These are phyloP conservation scores for Onychostruthus taczanowskii DNA, from an alignment of 2,113 vertebrate genomes.

Conservation along the genomic window DNA sequence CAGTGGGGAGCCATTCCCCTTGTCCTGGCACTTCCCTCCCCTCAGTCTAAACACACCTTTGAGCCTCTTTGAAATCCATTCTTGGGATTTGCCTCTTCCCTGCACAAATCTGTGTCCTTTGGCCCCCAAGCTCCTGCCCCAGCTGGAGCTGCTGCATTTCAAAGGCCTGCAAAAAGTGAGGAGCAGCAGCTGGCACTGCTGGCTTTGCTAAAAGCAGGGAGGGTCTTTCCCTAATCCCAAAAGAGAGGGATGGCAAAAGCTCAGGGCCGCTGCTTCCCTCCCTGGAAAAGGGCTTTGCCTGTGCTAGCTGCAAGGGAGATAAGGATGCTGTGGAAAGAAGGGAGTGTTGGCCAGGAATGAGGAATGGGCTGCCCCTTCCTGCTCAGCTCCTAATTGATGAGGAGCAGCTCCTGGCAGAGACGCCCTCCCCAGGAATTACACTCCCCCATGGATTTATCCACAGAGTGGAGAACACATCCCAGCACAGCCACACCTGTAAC, in stretches of 20 bases:
- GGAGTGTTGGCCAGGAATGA: not conserved
- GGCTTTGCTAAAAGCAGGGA: conserved; percentile 20
- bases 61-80: not conserved
- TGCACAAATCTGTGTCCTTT: not conserved
- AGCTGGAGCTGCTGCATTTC: not conserved
- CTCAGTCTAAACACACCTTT: not conserved
- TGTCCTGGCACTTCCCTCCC: not conserved
- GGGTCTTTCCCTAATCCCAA: not conserved
- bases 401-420: conserved; percentile 25
- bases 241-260: not conserved
- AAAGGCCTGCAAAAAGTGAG: not conserved
- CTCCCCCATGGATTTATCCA: not conserved
- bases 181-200: conserved; percentile 3
- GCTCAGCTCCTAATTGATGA: not conserved
- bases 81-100: not conserved
- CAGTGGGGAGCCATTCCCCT: not conserved
- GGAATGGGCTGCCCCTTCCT: conserved; percentile 8
- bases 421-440: not conserved
- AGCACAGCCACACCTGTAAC: not conserved
- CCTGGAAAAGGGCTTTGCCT: not conserved
- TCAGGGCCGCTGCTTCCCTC: not conserved
- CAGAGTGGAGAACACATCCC: not conserved
- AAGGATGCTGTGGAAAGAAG: not conserved
- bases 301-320: not conserved
- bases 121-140: not conserved